These are phyloP conservation scores for Danio aesculapii DNA, from an alignment of 2,797 vertebrate genomes.

Conservation along the genomic window DNA sequence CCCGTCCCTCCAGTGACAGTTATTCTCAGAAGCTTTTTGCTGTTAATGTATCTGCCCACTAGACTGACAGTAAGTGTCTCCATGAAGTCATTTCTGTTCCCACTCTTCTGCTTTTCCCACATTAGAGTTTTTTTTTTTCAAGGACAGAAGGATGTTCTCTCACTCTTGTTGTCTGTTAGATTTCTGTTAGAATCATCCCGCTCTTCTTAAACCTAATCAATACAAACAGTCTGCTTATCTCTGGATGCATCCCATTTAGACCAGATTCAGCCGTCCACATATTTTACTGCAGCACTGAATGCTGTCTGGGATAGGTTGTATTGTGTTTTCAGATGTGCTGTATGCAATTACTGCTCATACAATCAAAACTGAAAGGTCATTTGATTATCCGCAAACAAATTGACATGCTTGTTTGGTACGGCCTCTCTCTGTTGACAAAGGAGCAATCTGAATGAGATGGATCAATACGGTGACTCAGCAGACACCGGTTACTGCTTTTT, in stretches of 20 bases:
- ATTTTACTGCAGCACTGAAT: background rate
- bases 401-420: background rate
- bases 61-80: conserved; percentile 36
- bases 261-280: background rate
- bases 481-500: background rate
- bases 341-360: background rate
- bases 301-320: background rate
- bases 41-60: conserved; percentile 5
- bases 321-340: background rate
- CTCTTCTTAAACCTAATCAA: conserved; percentile 37
- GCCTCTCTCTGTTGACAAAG: background rate
- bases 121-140: conserved; percentile 40
- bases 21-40: conserved; percentile 27
- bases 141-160: conserved; percentile 46
- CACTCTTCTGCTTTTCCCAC: conserved; percentile 22
- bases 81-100: conserved; percentile 35
- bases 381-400: conserved; percentile 39
- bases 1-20: conserved; percentile 3
- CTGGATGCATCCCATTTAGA: conserved; percentile 3
- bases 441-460: background rate
- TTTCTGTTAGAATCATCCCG: conserved; percentile 20
- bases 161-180: conserved; percentile 13
- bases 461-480: conserved; percentile 23
- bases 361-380: background rate
- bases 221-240: conserved; percentile 37